These are phyloP conservation scores for Dicyrtomina minuta DNA, from an alignment of 2,888 invertebrate genomes.

Conservation along the genomic window DNA sequence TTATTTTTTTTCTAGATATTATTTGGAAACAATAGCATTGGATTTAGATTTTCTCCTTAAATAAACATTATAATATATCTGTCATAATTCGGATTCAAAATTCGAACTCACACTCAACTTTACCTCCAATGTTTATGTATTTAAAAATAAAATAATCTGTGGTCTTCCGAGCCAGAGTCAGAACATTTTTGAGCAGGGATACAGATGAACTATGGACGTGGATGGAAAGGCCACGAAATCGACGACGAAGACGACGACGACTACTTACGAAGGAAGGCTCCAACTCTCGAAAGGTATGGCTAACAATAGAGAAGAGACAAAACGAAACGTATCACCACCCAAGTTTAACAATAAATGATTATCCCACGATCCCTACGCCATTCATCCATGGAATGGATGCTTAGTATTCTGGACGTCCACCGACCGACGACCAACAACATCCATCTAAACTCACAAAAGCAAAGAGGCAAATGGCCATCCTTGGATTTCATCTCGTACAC, in stretches of 20 bases:
- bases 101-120: too few relatives aligned
- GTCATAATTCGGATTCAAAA: too few relatives aligned
- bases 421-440: neutral
- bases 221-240: conserved; percentile 1
- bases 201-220: too few relatives aligned
- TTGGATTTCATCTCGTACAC: neutral
- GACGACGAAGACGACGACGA: too few relatives aligned
- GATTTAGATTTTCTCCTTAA: neutral
- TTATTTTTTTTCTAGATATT: neutral
- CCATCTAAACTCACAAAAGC: neutral
- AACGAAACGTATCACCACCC: conserved; percentile 20
- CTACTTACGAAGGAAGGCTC: too few relatives aligned
- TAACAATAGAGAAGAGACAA: neutral
- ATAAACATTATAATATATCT: too few relatives aligned
- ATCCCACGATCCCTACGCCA: conserved; percentile 13
- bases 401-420: conserved; percentile 21
- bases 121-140: too few relatives aligned
- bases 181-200: too few relatives aligned
- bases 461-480: conserved; percentile 12
- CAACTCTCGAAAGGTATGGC: neutral
- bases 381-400: conserved; percentile 10
- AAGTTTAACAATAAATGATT: conserved; percentile 22
- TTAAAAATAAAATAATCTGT: too few relatives aligned
- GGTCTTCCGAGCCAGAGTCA: too few relatives aligned
- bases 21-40: neutral